Base-by-base conservation (phyloP, 1,140 invertebrate species). In the Drosophila gunungcola region DNA sequence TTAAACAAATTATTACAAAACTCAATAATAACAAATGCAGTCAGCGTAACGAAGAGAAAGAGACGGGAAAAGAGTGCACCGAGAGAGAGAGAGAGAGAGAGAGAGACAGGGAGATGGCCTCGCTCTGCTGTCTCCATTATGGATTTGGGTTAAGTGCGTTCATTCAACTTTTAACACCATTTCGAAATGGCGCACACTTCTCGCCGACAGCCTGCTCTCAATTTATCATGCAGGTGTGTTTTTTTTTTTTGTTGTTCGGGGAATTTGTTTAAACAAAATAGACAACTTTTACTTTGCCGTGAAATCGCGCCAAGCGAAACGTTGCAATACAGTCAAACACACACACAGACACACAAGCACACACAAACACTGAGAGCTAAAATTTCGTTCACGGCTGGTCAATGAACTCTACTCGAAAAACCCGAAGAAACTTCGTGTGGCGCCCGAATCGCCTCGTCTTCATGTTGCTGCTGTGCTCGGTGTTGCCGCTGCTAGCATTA, bases 331-430 rank as follows among this genome's bases (percentile, higher is more conserved):
- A 79, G 9, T 52, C 32, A 53, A 45, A 36, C 34, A 61, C 43
- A 57, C 55, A 56, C 34, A 42, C 25, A 32, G 25, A 5, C 13
- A 46, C 32, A 29, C 55, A 56, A 29, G 38, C 25, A 32, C 32
- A 9, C 13, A 46, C 32, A 29, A 42, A 64, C 39, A 36, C 27
- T 11, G 34, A 27, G 38, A 58, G 45, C 52, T 65, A 38, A 80
- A 91, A 88, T 91, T 91, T 91, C 80, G 86, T 90, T 90, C 86
- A 91, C 61, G 90, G 90, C 91, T 91, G 90, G 90, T 91, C 90
- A 91, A 75, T 89, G 90, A 91, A 91, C 90, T 90, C 82, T 32
- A 91, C 90, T 90, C 82, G 29, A 42, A 12, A 16, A 11, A 52
- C 13, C 49, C 80, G 55, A 49, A 43, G 27, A 46, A 36, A 52